Conservation (phyloP, 2,797 vertebrate species). For the Scomberomorus guttatus region DNA sequence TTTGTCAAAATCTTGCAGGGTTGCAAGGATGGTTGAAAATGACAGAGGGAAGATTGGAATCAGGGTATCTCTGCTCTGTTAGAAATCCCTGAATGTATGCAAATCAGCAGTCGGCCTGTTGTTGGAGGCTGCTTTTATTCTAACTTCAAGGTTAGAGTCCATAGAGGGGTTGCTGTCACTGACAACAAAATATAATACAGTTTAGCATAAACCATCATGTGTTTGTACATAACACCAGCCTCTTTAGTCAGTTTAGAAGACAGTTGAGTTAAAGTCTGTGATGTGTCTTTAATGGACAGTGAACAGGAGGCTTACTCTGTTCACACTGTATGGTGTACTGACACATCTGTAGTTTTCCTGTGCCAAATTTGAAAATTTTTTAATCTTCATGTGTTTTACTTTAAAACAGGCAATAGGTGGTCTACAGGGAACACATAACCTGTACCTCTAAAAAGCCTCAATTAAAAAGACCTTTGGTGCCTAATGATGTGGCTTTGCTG, state of each 20-base stretch:
- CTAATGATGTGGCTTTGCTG: background rate
- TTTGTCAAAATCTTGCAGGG: background rate
- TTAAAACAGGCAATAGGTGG: background rate
- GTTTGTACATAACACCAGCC: background rate
- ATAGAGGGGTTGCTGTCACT: background rate
- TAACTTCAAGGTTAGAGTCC: constrained; percentile 5
- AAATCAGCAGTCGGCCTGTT: background rate
- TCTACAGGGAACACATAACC: background rate
- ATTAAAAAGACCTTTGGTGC: background rate
- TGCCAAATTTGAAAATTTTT: no score
- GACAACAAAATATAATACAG: background rate
- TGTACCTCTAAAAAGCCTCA: background rate
- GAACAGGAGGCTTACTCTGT: background rate
- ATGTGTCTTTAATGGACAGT: background rate
- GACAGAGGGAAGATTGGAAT: background rate
- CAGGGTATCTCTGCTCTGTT: background rate
- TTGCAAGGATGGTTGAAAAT: constrained; percentile 1
- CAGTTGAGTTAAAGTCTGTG: background rate
- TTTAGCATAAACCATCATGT: background rate
- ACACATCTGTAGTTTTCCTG: background rate
- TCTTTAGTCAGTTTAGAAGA: background rate
- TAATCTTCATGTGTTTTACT: no score
- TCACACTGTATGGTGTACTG: background rate
- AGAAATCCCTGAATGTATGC: background rate
- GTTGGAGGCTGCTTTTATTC: background rate